These are phyloP conservation scores for Ptychobarbus kaznakovi DNA, from an alignment of 2,797 vertebrate genomes.

Conservation along the genomic window DNA sequence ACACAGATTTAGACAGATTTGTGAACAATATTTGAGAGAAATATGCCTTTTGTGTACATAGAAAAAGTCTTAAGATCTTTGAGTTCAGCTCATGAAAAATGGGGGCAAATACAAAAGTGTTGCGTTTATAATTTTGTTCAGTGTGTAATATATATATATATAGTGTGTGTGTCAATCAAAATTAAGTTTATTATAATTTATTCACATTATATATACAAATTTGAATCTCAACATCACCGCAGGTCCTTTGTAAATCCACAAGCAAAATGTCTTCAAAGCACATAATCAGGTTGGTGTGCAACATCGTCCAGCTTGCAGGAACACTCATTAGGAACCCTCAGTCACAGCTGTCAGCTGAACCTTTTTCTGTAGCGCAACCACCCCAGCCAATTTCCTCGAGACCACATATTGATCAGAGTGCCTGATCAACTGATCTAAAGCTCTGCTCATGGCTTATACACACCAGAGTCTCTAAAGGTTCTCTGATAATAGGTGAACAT, in stretches of 20 bases:
- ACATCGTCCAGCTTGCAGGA: conserved; percentile 36
- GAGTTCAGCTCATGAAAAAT: no score
- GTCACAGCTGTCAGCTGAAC: conserved; percentile 53
- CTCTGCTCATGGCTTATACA: conserved; percentile 29
- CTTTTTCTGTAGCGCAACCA: conserved; percentile 30
- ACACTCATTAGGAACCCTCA: conserved; percentile 56
- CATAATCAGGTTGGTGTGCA: conserved; percentile 52
- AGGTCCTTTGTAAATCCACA: background rate
- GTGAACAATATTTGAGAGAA: no score
- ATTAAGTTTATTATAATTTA: background rate
- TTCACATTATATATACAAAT: background rate
- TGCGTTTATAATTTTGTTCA: no score
- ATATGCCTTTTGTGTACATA: no score
- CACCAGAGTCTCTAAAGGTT: conserved; percentile 5
- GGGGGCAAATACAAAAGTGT: no score
- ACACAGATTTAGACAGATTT: no score
- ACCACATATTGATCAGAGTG: conserved; percentile 56
- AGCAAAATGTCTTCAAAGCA: conserved; percentile 57
- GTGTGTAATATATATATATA: no score
- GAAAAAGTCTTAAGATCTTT: no score
- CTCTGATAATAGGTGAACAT: background rate
- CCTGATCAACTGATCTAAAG: conserved; percentile 52
- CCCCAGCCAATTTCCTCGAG: conserved; percentile 52
- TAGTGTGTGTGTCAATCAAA: background rate
- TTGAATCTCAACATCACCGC: background rate